phyloP scores from a whole-genome alignment of 1,140 invertebrate species.

The Parapsyche elsis region DNA sequence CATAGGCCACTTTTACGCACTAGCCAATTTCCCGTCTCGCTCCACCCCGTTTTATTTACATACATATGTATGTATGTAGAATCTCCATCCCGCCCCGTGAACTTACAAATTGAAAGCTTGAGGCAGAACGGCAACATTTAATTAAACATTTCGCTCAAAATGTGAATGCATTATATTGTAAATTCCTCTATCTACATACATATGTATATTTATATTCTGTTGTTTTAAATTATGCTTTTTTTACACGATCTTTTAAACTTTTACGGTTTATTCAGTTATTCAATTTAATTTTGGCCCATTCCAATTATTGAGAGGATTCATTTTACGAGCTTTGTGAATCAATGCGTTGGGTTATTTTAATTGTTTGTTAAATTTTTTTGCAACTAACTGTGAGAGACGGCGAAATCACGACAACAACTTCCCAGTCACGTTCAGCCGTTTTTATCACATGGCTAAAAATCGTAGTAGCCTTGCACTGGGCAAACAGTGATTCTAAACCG shows the following conservation, averaged over 20 bases:
- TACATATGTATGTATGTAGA: no score
- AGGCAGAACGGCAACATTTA: not conserved
- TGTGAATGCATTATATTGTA: not conserved
- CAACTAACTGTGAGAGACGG: no score
- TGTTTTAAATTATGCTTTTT: no score
- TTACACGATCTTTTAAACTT: no score
- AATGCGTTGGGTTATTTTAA: not conserved
- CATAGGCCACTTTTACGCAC: no score
- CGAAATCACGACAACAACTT: not conserved
- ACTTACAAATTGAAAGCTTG: not conserved
- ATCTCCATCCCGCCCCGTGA: not conserved
- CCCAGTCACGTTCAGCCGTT: conserved; percentile 18
- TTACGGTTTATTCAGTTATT: no score
- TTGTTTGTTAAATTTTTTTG: not conserved
- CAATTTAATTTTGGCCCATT: no score
- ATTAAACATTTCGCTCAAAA: not conserved
- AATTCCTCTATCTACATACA: not conserved
- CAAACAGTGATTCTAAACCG: not conserved
- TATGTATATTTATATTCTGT: no score
- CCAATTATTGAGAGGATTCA: no score
- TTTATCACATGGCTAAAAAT: not conserved
- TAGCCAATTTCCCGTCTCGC: no score
- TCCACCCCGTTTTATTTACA: no score
- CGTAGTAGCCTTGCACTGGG: conserved; percentile 14
- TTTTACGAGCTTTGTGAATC: no score